Evolutionary conservation across 2,113 vertebrate genomes (phyloP).

Genomic region (Struthio camelus): DNA sequence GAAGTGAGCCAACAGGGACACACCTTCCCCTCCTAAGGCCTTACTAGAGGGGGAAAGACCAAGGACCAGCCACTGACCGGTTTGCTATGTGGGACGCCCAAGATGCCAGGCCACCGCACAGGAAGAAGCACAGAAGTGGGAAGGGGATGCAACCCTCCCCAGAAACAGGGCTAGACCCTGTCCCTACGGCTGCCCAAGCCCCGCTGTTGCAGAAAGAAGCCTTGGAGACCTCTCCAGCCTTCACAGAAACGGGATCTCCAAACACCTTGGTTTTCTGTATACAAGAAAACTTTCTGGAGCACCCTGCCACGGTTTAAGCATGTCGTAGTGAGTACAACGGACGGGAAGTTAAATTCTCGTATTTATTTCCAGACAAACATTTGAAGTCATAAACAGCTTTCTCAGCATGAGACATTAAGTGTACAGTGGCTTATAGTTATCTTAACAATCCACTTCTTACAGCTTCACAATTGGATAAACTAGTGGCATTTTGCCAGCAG

Average conservation of each 20-base stretch:
- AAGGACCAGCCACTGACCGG: not conserved
- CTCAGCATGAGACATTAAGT: not conserved
- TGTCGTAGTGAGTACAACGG: rapidly evolving
- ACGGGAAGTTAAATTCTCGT: not conserved
- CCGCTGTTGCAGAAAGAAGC: too few relatives aligned
- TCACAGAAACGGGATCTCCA: not conserved
- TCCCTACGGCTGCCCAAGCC: not conserved
- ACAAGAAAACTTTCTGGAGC: not conserved
- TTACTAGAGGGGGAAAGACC: not conserved
- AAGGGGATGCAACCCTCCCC: too few relatives aligned
- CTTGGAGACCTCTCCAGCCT: not conserved
- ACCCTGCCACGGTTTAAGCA: rapidly evolving
- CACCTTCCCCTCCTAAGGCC: too few relatives aligned
- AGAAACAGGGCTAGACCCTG: too few relatives aligned
- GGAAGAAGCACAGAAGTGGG: not conserved
- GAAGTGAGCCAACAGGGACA: too few relatives aligned
- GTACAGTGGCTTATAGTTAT: not conserved
- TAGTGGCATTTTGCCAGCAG: rapidly evolving
- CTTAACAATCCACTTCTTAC: not conserved
- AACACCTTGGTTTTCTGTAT: too few relatives aligned
- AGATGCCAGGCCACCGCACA: not conserved
- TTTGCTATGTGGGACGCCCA: rapidly evolving
- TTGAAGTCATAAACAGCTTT: not conserved
- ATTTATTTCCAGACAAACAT: not conserved
- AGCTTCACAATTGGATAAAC: not conserved